Evolutionary conservation across 2,113 vertebrate genomes (phyloP), one percentile per base, ranked within the genome.

Genomic region (Orycteropus afer): DNA sequence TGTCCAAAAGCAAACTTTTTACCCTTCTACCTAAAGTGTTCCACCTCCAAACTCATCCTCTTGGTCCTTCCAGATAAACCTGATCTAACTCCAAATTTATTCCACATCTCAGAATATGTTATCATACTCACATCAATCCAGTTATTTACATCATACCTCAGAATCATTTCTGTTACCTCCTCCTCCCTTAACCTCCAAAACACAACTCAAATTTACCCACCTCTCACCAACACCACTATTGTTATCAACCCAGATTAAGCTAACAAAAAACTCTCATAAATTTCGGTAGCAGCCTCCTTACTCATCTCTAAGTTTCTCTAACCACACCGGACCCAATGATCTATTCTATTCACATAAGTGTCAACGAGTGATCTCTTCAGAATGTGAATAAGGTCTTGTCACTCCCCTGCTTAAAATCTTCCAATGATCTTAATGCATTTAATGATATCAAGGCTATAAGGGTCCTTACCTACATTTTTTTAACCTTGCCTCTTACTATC

Each of bases 241-340:
- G 78, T 45, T 47, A 84, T 29, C 80, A 61, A 59, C 40, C 61
- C n/a, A 85, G 42, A 79, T 7, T 90, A 83, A 83, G 29, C 32
- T 45, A 86, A n/a, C 8, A 51, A 53, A 78, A 78, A 51, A 5
- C 69, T 85, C 37, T 42, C 85, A 29, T 85, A 5, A 79, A n/a
- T 84, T 78, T 84, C 93, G 49, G 25, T 34, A 84, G 51, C 71
- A 90, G 49, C 32, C n/a, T 89, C n/a, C 51, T 71, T 61, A 84
- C n/a, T 71, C 7, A n/a, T n/a, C n/a, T n/a, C n/a, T 55, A 57
- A 71, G 65, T 71, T 85, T 71, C 22, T 42, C 42, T 71, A 40
- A 53, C 40, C 22, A 18, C 20, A 86, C 45, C 51, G 59, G 20
- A 37, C 59, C 13, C 65, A 73, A n/a, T 59, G 86, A 67, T 37